These are phyloP conservation scores for Xylocopa sonorina DNA, from an alignment of 1,140 invertebrate genomes.

Conservation along the genomic window DNA sequence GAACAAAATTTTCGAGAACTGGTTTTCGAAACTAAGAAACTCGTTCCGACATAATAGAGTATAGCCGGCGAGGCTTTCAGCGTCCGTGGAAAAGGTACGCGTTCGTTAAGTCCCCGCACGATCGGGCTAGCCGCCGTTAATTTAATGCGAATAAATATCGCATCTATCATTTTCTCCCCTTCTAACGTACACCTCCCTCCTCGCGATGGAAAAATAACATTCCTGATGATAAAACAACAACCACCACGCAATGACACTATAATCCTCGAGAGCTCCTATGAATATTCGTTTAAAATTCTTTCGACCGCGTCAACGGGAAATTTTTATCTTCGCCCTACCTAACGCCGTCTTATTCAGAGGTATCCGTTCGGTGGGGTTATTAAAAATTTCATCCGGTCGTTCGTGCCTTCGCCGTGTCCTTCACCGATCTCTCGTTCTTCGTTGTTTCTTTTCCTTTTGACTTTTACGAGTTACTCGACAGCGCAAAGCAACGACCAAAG, in stretches of 20 bases:
- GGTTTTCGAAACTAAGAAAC: conserved; percentile 47
- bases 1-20: conserved; percentile 44
- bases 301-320: background rate
- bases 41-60: conserved; percentile 36
- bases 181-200: too few relatives aligned
- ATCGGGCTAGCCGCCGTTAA: conserved; percentile 15
- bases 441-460: background rate
- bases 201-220: conserved; percentile 20
- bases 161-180: conserved; percentile 27
- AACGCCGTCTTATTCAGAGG: background rate
- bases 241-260: background rate
- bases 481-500: background rate
- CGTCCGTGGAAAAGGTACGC: conserved; percentile 34
- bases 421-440: background rate
- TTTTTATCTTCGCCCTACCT: background rate
- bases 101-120: conserved; percentile 9
- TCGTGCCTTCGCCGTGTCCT: background rate
- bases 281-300: conserved; percentile 15
- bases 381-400: background rate
- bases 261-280: background rate
- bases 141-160: conserved; percentile 50
- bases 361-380: too few relatives aligned
- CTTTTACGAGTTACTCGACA: background rate
- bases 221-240: conserved; percentile 9
- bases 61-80: conserved; percentile 48